Evolutionary conservation across 1,140 invertebrate genomes (phyloP).

Genomic region (Andricus grossulariae): DNA sequence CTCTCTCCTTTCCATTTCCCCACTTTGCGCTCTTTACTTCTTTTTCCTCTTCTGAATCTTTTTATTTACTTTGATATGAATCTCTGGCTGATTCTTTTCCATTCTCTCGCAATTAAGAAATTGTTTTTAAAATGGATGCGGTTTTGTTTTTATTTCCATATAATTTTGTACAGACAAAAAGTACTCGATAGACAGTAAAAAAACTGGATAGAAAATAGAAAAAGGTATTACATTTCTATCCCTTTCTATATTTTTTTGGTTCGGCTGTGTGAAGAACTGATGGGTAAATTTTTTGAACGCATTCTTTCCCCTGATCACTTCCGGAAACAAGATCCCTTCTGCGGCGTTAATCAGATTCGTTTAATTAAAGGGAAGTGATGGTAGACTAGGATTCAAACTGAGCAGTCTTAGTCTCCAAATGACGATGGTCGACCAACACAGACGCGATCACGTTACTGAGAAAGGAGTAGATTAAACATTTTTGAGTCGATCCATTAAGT

Average conservation of each 20-base stretch:
- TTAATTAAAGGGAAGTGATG: too few relatives aligned
- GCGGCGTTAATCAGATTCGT: too few relatives aligned
- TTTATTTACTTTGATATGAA: background rate
- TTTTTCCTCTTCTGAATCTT: background rate
- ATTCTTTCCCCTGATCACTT: too few relatives aligned
- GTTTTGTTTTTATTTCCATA: background rate
- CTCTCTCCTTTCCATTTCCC: background rate
- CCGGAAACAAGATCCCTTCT: too few relatives aligned
- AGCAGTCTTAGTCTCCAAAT: background rate
- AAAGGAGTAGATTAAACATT: constrained; percentile 53
- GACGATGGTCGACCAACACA: background rate
- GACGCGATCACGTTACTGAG: background rate
- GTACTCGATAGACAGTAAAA: background rate
- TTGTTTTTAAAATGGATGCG: background rate
- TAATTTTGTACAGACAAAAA: background rate
- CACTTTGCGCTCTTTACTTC: background rate
- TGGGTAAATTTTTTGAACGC: too few relatives aligned
- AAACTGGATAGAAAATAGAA: too few relatives aligned
- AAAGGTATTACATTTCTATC: too few relatives aligned
- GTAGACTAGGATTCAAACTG: too few relatives aligned
- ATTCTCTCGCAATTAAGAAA: background rate
- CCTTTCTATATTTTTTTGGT: too few relatives aligned
- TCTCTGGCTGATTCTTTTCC: background rate
- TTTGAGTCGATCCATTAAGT: constrained; percentile 53
- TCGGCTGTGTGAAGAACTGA: too few relatives aligned